phyloP scores from a whole-genome alignment of 2,113 vertebrate species.

The Vulpes lagopus region DNA sequence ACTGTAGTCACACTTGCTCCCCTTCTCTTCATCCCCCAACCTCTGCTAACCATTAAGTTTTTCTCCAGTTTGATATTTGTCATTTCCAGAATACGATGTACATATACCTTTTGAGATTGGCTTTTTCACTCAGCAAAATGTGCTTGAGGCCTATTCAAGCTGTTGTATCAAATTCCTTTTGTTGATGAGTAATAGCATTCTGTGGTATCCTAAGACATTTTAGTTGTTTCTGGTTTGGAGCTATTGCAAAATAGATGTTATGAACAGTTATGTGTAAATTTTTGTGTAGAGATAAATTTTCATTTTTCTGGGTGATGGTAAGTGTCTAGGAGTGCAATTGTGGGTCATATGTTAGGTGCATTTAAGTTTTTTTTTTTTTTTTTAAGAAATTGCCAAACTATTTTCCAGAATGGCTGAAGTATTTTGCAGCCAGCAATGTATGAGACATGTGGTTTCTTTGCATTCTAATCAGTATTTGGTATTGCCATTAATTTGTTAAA shows the following conservation, averaged over 20 bases:
- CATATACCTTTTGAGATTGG: not conserved
- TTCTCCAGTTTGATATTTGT: not conserved
- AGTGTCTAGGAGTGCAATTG: not conserved
- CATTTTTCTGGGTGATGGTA: not conserved
- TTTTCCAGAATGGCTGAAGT: not conserved
- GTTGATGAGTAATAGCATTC: not conserved
- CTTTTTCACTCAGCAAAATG: constrained; percentile 14
- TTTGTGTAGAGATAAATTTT: not conserved
- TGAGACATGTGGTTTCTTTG: not conserved
- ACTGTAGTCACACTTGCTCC: not conserved
- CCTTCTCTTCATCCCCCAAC: not conserved
- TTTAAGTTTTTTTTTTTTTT: not conserved
- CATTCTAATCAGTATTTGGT: not conserved
- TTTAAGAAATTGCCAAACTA: not conserved
- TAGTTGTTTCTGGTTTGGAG: not conserved
- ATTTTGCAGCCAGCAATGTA: not conserved
- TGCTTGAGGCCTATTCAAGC: not conserved
- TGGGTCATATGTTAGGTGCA: not conserved
- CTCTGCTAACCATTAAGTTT: not conserved
- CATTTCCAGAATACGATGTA: constrained; percentile 4
- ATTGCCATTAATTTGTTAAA: not conserved
- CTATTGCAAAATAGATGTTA: not conserved
- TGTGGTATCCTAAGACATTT: not conserved
- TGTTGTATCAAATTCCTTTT: not conserved
- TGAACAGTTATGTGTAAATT: not conserved